A percentile compares a stretch with the other conserved stretches of the same genome.
phyloP scores from a whole-genome alignment of 2,113 vertebrate genomes.

The Mormyrus lacerda region DNA sequence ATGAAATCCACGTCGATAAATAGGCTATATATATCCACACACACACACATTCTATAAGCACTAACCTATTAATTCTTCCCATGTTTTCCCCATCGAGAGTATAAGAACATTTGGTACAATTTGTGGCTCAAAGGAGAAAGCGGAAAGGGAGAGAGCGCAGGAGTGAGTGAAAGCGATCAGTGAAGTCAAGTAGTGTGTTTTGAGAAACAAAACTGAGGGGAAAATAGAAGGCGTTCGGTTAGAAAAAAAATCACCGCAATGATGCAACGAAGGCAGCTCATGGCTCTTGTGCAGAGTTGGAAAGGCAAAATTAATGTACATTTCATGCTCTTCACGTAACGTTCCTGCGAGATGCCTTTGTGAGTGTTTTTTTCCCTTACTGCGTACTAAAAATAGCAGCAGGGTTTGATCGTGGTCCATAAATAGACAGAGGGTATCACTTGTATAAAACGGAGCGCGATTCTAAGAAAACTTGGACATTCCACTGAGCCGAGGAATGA shows the following conservation, averaged over 20 bases:
- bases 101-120: constrained; percentile 39
- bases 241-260: constrained; percentile 63
- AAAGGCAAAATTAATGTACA: constrained; percentile 67
- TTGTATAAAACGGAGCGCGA: constrained; percentile 90
- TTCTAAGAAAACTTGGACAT: constrained; percentile 84
- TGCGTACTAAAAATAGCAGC: constrained; percentile 97
- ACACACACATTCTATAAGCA: constrained; percentile 23
- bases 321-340: constrained; percentile 77
- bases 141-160: constrained; percentile 33
- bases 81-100: constrained; percentile 52
- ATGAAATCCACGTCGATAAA: constrained; percentile 16
- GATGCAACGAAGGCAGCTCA: constrained; percentile 66
- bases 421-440: constrained; percentile 97
- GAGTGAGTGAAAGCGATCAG: constrained; percentile 28
- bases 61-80: constrained; percentile 29
- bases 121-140: constrained; percentile 16
- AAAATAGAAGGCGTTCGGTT: constrained; percentile 50
- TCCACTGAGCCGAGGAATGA: constrained; percentile 64
- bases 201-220: constrained; percentile 48
- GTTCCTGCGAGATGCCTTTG: constrained; percentile 83
- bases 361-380: constrained; percentile 72
- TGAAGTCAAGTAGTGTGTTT: constrained; percentile 50
- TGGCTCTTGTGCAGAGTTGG: constrained; percentile 62
- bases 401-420: constrained; percentile 94
- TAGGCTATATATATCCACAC: not conserved